Conservation (phyloP, 2,888 invertebrate species). For the Galeruca laticollis region DNA sequence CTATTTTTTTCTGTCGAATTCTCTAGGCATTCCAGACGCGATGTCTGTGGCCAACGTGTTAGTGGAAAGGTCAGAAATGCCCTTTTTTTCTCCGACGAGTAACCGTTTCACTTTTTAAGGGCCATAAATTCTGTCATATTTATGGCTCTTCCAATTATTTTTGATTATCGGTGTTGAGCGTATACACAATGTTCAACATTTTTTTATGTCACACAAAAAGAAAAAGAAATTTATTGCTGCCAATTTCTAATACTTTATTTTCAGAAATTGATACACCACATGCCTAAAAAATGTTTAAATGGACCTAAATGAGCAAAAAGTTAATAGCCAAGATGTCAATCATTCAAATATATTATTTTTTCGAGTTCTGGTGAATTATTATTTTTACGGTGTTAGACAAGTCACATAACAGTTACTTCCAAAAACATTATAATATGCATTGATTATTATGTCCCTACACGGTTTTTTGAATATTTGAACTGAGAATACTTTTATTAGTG, state of each 20-base stretch:
- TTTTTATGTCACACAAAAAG: constrained; percentile 31
- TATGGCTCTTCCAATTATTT: constrained; percentile 49
- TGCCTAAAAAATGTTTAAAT: neutral
- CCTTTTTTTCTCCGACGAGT: constrained; percentile 10
- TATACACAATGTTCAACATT: constrained; percentile 29
- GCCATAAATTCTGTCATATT: constrained; percentile 56
- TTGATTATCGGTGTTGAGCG: constrained; percentile 31
- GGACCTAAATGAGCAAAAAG: too few species aligned
- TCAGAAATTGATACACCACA: neutral
- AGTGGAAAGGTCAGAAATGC: constrained; percentile 38
- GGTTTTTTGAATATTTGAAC: too few species aligned
- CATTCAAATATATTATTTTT: too few species aligned
- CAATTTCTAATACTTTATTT: constrained; percentile 13
- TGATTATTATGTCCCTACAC: too few species aligned
- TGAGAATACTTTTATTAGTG: too few species aligned
- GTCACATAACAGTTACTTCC: too few species aligned
- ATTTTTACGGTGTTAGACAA: too few species aligned
- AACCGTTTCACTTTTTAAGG: constrained; percentile 39
- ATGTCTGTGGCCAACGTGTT: constrained; percentile 29
- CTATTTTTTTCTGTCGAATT: constrained; percentile 32
- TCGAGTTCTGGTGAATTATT: too few species aligned
- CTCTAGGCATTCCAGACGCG: constrained; percentile 29
- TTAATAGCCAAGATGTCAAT: neutral
- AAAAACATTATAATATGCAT: too few species aligned
- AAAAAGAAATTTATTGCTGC: constrained; percentile 29